Base-by-base conservation (phyloP, 2,888 invertebrate genomes). In the Loripinus fragilis region DNA sequence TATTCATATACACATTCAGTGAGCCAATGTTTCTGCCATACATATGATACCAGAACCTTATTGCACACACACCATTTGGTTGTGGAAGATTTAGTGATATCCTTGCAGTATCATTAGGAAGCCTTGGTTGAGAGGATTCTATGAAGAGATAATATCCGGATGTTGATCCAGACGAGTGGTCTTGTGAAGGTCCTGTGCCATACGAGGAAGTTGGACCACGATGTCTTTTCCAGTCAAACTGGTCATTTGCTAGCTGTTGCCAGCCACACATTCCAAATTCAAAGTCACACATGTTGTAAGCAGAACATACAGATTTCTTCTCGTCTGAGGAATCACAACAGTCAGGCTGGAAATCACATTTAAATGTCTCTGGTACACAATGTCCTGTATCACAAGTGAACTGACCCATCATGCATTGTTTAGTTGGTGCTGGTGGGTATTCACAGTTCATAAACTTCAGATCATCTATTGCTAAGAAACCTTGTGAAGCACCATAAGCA, bases 1-100 rank as follows among this genome's bases (percentile, higher is more conserved):
- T 76, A 50, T 80, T 83, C 65, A 81, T 80, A 66, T 85, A 90
- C 8, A 89, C 80, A 85, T 86, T 89, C 0, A 90, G 79, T 0
- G 80, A 60, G 25, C 89, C 88, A 23, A 88, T 78, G 80, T 87
- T 78, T 50, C 71, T 76, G 3, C 92, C 92, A 76, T 90, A 91
- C 91, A 92, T 92, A 73, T 90, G 89, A 75, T 90, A 91, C 92
- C 92, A 93, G 82, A 93, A 90, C 70, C 88, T 80, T 28, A 90
- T 73, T 25, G 89, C 86, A 83, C 91, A 91, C 1, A 78, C 33
- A 10, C 85, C 86, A 67, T 33, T 82, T 7, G 88, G 81, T 25
- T 73, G 69, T 28, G 86, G 87, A 28, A 90, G 69, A 30, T 81
- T 81, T 65, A 87, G 88, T 0, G 74, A 64, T 35, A 91, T 76